Evolutionary conservation across 1,140 invertebrate species (phyloP), one percentile per base, ranked within the genome.

Genomic region (Aphelinus certus): DNA sequence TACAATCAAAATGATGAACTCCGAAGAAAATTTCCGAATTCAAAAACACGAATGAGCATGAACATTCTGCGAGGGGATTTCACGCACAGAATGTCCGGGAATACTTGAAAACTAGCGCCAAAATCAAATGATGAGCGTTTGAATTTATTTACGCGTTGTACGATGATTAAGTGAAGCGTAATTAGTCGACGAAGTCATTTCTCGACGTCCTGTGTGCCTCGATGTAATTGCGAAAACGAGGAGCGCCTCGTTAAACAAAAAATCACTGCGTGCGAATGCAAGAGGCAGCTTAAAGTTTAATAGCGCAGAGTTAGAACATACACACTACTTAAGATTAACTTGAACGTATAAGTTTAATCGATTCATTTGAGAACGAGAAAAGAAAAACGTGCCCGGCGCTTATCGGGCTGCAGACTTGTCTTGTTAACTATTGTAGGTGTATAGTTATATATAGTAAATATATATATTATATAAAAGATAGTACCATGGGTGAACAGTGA

Each of bases 371-470:
- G 42, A 66, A 72, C 42, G 46, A 58, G 64, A 55, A 56, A 58
- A 43, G 47, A 75, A 77, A 79, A 76, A 76, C 64, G 67, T 78
- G 76, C 78, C 79, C 79, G 76, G 72, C 73, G 77, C 76, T 73
- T 63, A 63, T 78, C 60, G 76, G 81, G 73, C 77, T 76, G 67
- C 80, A 79, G 78, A 84, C 80, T 85, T 86, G 82, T 84, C 81
- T 85, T 85, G 84, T 86, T 86, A 85, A 85, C 82, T 86, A 86
- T 81, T 86, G 80, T 86, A 86, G 82, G 78, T 84, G 81, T 84
- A 85, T 85, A 84, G 81, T 82, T 83, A 79, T 79, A 79, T 74
- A 76, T 76, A 72, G 70, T 75, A 77, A 80, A 81, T 79, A 79
- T 71, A 80, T 79, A 79, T 71, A 70, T 77, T 70, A 78, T 73